Evolutionary conservation across 2,113 vertebrate genomes (phyloP).

Genomic region (Channa maculata): DNA sequence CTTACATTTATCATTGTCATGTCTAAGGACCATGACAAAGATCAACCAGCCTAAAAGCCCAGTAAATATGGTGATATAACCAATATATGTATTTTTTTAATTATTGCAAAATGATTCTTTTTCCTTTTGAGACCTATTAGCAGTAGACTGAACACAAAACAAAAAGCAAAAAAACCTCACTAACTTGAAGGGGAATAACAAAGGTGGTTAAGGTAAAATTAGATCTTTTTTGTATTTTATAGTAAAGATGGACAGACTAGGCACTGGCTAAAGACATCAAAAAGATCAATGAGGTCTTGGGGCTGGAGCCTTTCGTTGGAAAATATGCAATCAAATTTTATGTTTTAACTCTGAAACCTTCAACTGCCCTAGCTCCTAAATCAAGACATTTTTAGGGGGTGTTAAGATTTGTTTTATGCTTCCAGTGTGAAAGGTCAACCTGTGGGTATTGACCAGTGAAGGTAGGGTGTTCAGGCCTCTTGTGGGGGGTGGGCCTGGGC

Average conservation of each 20-base stretch:
- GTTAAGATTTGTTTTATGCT: conserved; percentile 73
- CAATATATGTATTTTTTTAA: conserved; percentile 40
- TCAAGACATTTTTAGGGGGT: conserved; percentile 59
- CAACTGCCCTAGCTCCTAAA: conserved; percentile 43
- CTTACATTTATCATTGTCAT: conserved; percentile 67
- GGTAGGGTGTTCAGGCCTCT: conserved; percentile 61
- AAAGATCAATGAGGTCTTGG: neutral
- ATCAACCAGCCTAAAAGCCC: conserved; percentile 32
- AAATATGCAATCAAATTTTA: neutral
- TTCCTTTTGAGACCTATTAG: neutral
- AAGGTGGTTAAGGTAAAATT: conserved; percentile 4
- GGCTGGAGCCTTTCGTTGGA: conserved; percentile 1
- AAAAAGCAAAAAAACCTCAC: neutral
- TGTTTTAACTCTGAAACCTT: conserved; percentile 46
- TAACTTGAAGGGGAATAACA: neutral
- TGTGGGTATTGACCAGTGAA: conserved; percentile 76
- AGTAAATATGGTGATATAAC: conserved; percentile 38
- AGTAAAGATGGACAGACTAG: neutral
- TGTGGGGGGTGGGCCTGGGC: conserved; percentile 63
- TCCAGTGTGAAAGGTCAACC: conserved; percentile 72
- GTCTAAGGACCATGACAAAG: conserved; percentile 58
- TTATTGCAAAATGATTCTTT: conserved; percentile 15
- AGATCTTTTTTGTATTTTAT: neutral
- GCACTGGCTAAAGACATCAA: neutral
- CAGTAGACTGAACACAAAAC: conserved; percentile 2